phyloP scores from a whole-genome alignment of 92 coral and sea anemone genomes.

The Palythoa heliodiscus region DNA sequence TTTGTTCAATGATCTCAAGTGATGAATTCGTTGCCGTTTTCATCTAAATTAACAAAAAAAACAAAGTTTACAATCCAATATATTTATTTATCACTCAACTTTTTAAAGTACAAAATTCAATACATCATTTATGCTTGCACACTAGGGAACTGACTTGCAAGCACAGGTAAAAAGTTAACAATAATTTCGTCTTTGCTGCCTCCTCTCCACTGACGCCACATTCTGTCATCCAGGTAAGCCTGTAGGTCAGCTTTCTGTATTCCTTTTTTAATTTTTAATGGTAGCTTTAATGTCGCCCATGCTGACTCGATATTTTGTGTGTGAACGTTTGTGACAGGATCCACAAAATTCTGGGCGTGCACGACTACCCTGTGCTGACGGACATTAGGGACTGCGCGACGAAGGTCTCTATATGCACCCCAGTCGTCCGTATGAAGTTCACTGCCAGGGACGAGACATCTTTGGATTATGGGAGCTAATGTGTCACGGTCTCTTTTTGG shows the following conservation, averaged over 20 bases:
- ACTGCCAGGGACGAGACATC: no score
- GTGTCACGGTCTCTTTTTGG: no score
- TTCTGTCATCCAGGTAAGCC: background rate
- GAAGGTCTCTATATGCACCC: background rate
- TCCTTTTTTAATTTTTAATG: background rate
- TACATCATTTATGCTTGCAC: background rate
- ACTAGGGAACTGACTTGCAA: background rate
- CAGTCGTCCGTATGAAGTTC: background rate
- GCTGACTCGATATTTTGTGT: background rate
- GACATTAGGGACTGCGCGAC: background rate
- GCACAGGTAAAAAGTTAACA: background rate
- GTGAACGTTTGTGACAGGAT: background rate
- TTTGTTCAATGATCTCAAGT: no score
- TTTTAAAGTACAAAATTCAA: no score
- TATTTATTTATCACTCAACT: no score
- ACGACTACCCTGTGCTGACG: background rate
- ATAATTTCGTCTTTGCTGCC: background rate
- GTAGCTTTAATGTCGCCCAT: background rate
- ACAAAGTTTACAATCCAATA: no score
- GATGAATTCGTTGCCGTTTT: no score
- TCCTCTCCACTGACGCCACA: constrained; percentile 15
- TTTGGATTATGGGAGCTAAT: no score
- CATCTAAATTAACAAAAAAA: no score
- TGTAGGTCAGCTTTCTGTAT: background rate
- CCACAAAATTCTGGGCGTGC: background rate